phyloP scores from a whole-genome alignment of 1,140 invertebrate genomes.

The Drosophila subobscura region DNA sequence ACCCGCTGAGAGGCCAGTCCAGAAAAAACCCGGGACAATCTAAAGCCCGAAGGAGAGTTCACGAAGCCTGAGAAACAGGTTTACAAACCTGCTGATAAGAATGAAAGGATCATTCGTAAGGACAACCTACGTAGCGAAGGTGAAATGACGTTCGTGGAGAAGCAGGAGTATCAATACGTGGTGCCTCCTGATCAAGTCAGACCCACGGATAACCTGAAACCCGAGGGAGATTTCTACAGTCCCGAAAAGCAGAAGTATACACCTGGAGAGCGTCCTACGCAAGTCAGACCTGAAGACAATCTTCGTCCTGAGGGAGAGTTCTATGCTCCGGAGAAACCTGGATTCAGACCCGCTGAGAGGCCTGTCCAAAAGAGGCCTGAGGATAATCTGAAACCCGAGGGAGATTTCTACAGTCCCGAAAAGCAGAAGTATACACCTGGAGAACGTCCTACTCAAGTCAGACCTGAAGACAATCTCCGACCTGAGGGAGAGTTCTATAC shows the following conservation, averaged over 20 bases:
- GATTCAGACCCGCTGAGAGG: constrained; percentile 83
- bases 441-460: constrained; percentile 83
- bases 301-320: constrained; percentile 84
- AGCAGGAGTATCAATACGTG: constrained; percentile 81
- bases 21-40: constrained; percentile 86
- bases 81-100: constrained; percentile 85
- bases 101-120: constrained; percentile 85
- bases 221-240: constrained; percentile 85
- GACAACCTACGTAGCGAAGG: constrained; percentile 86
- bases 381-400: constrained; percentile 86
- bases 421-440: no score
- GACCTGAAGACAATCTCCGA: constrained; percentile 85
- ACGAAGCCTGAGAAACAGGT: constrained; percentile 84
- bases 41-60: constrained; percentile 86
- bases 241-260: constrained; percentile 58
- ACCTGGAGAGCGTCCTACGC: constrained; percentile 77
- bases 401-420: constrained; percentile 86
- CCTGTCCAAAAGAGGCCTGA: constrained; percentile 85
- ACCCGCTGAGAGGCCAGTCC: constrained; percentile 84
- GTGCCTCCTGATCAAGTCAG: constrained; percentile 85
- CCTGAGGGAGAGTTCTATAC: constrained; percentile 87
- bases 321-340: constrained; percentile 79
- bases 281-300: constrained; percentile 84
- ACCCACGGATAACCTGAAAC: constrained; percentile 86
- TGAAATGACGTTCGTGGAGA: constrained; percentile 84